Evolutionary conservation across 2,888 invertebrate genomes (phyloP), one percentile per base, ranked within the genome.

Genomic region (Amiota minor): DNA sequence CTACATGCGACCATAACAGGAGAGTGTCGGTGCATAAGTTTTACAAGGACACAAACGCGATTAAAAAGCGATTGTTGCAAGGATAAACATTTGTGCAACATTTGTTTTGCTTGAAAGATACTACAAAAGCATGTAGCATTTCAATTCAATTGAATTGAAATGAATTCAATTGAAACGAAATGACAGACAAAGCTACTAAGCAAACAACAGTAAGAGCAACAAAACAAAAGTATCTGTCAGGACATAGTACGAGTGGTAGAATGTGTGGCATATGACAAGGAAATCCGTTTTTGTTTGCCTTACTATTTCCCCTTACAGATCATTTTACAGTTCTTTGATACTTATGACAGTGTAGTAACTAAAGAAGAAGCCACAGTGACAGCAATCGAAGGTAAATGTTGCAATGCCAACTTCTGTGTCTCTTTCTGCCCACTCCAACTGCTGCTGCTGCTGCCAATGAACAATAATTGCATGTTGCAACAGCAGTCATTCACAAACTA

Each of bases 131-230:
- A 35, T 35, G 35, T 1, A 3, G 6, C 35, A 35, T 6, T 50
- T n/a, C 53, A 50, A 50, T 50, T 50, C 14, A 56, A 56, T 56
- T 56, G 56, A 59, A 59, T 59, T n/a, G 59, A 59, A 59, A 59
- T 59, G 59, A n/a, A 50, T 12, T 50, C 53, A n/a, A 50, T 12
- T 50, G n/a, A 12, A 50, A n/a, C 53, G 53, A 50, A n/a, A 50
- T 50, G 53, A 50, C 53, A 50, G n/a, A 50, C n/a, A n/a, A 50
- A 50, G n/a, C n/a, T 50, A 50, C n/a, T 50, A n/a, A n/a, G 53
- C 53, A 50, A 35, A 35, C 53, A 50, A n/a, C 14, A 3, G 53
- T 50, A 50, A 12, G 4, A 50, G 53, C 12, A 50, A 50, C 59
- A 18, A n/a, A n/a, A 56, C 18, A 18, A 20, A 59, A 59, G 20